phyloP scores from a whole-genome alignment of 2,888 invertebrate genomes.

The Lepidonotus clava region DNA sequence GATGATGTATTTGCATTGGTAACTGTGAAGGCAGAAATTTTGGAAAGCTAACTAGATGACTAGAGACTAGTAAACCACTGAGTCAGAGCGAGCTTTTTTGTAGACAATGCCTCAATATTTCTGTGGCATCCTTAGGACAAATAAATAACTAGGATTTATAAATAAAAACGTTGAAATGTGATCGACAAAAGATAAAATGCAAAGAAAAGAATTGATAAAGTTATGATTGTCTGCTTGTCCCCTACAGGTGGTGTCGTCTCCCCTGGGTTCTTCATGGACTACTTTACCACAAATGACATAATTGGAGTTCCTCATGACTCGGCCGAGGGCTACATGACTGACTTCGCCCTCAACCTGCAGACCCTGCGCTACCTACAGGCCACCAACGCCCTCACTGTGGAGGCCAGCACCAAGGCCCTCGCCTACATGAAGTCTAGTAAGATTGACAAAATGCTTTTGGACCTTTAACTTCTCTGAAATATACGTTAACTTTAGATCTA shows the following conservation, averaged over 20 bases:
- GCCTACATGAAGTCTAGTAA: conserved; percentile 88
- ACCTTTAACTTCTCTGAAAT: background rate
- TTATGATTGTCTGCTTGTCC: background rate
- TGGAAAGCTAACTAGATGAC: too few relatives aligned
- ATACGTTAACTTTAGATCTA: too few relatives aligned
- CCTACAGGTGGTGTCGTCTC: conserved; percentile 82
- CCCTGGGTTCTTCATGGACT: conserved; percentile 81
- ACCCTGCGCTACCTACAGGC: conserved; percentile 91
- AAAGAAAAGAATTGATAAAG: too few relatives aligned
- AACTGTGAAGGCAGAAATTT: too few relatives aligned
- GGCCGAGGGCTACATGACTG: conserved; percentile 97
- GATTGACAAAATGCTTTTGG: conserved; percentile 28
- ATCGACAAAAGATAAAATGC: too few relatives aligned
- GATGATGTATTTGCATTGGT: too few relatives aligned
- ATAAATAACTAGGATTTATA: too few relatives aligned
- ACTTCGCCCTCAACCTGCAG: conserved; percentile 96
- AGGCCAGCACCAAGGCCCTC: conserved; percentile 89
- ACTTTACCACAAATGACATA: conserved; percentile 79
- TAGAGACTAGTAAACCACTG: too few relatives aligned
- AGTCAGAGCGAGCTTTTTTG: too few relatives aligned
- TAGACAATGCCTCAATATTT: too few relatives aligned
- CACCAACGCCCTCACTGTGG: conserved; percentile 92
- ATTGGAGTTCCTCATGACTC: conserved; percentile 81
- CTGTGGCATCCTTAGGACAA: too few relatives aligned
- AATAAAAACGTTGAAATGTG: too few relatives aligned